Evolutionary conservation across 2,888 invertebrate species (phyloP), one percentile per base, ranked within the genome.

Genomic region (Ophonus ardosiacus): DNA sequence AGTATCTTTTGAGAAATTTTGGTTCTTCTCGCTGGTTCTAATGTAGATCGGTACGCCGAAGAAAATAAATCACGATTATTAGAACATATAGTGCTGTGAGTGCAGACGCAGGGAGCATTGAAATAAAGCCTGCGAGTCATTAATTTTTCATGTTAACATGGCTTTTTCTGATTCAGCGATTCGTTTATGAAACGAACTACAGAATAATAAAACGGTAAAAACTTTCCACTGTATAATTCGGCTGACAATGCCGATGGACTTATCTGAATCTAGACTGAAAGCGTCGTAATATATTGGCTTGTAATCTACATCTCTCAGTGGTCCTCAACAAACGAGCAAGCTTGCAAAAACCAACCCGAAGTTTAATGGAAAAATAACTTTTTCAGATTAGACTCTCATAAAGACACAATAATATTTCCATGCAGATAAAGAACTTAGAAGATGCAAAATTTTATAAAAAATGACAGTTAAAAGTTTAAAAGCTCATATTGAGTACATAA

Each of bases 291-390:
- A 78, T 78, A 78, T 78, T 59, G 78, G 78, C 57, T 15, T 24
- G 57, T 78, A 78, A 78, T 78, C 78, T 78, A 78, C 56, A 78
- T 80, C 61, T 80, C 24, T 59, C 43, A 43, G 68, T 38, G 40
- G 31, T 17, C 43, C 76, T 76, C 21, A 76, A 51, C 56, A 76
- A 76, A 43, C 51, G 51, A 18, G 24, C 24, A 40, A 40, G 71
- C 21, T 68, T 68, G 31, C 71, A 31, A 17, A 56, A 74, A 43
- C 71, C 15, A 18, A 24, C n/a, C 57, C 78, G 57, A 78, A 56
- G 24, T 78, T 78, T 78, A 78, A 78, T 78, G 78, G 78, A 78
- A 78, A 78, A 57, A 78, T 78, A 57, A 78, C 78, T 78, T 78
- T 78, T 78, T 78, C n/a, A 21, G 78, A 78, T 78, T 57, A 78